Evolutionary conservation across 2,888 invertebrate genomes (phyloP).

Genomic region (Epiblema foenella): DNA sequence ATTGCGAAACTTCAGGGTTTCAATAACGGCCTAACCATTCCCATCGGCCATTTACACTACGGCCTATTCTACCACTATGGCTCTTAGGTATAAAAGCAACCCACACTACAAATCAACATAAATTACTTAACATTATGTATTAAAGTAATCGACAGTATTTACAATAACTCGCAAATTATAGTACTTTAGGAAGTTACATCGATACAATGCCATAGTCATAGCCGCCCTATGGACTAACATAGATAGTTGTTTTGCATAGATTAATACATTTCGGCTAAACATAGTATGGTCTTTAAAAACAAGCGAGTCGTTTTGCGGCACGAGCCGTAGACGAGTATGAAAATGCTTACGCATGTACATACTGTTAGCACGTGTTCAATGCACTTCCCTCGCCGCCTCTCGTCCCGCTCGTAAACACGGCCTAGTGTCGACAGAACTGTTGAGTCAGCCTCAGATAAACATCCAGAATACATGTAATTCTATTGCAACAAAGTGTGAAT

Average conservation of each 20-base stretch:
- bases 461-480: conserved; percentile 15
- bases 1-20: conserved; percentile 43
- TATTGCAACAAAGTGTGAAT: conserved; percentile 23
- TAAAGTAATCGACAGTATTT: conserved; percentile 63
- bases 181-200: conserved; percentile 19
- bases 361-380: background rate
- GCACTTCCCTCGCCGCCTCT: background rate
- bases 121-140: conserved; percentile 67
- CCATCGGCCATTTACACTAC: conserved; percentile 12
- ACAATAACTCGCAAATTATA: conserved; percentile 53
- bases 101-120: conserved; percentile 67
- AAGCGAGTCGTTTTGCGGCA: background rate
- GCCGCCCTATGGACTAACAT: conserved; percentile 19
- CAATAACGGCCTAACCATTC: background rate
- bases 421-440: conserved; percentile 8
- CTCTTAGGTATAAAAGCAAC: conserved; percentile 60
- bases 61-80: conserved; percentile 50
- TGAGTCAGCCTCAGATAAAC: conserved; percentile 19
- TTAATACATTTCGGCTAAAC: conserved; percentile 13
- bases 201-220: conserved; percentile 21
- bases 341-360: background rate
- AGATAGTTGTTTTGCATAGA: conserved; percentile 10
- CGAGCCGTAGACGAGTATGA: background rate
- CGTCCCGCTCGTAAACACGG: conserved; percentile 8
- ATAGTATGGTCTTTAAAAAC: background rate